These are phyloP conservation scores for Cancer borealis DNA, from an alignment of 2,888 invertebrate genomes.

Conservation along the genomic window DNA sequence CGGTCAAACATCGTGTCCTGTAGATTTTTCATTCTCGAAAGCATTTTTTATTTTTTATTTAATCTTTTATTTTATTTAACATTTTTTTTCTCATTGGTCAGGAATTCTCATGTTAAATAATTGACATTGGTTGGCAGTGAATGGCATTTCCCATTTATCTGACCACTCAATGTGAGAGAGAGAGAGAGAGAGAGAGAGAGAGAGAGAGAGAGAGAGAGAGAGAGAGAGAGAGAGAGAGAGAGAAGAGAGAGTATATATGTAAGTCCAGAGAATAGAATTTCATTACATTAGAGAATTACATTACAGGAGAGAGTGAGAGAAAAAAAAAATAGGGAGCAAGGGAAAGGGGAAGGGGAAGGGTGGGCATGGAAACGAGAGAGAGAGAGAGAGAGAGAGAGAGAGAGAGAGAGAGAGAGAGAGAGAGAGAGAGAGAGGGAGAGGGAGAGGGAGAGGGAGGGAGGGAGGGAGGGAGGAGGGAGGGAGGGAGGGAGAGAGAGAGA, in stretches of 20 bases:
- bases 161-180: slow-evolving; percentile 1
- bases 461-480: no score
- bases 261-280: not conserved
- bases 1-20: not conserved
- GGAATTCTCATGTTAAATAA: not conserved
- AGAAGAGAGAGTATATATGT: slow-evolving; percentile 11
- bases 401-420: slow-evolving; percentile 36
- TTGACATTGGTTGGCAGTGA: slow-evolving; percentile 29
- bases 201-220: slow-evolving; percentile 40
- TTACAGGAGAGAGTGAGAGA: no score
- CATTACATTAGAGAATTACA: not conserved
- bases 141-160: slow-evolving; percentile 34
- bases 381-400: slow-evolving; percentile 31
- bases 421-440: slow-evolving; percentile 23
- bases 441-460: not conserved
- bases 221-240: slow-evolving; percentile 13
- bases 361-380: not conserved
- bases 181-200: slow-evolving; percentile 40
- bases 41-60: not conserved
- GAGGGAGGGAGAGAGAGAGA: no score
- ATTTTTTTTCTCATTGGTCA: not conserved
- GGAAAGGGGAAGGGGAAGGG: not conserved
- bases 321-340: not conserved
- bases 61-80: no score
- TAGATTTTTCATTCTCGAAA: not conserved